These are phyloP conservation scores for Rhinopomastus cyanomelas DNA, from an alignment of 2,113 vertebrate species.

Conservation along the genomic window DNA sequence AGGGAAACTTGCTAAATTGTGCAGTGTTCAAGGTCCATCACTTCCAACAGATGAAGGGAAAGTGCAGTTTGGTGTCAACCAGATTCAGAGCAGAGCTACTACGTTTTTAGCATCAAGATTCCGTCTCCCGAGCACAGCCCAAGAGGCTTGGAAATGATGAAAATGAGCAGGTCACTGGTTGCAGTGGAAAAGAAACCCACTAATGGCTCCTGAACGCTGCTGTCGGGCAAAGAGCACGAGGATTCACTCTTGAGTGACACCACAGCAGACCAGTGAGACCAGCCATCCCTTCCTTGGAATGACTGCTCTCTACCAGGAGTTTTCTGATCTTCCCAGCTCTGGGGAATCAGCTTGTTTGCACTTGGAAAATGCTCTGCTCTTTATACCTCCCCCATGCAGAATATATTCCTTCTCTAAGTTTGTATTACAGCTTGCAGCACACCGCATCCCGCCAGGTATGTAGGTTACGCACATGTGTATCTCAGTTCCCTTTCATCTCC, in stretches of 20 bases:
- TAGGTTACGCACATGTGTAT: background rate
- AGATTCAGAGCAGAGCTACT: fast-evolving
- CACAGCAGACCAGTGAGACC: background rate
- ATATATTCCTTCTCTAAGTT: background rate
- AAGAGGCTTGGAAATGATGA: background rate
- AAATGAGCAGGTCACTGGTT: background rate
- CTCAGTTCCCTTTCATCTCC: slow-evolving; percentile 27
- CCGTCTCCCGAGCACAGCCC: background rate
- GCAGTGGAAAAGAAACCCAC: background rate
- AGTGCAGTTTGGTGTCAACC: background rate
- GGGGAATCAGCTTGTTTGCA: background rate
- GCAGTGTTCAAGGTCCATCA: background rate
- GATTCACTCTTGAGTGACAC: background rate
- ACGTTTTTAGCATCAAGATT: background rate
- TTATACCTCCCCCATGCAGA: background rate
- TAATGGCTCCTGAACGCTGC: background rate
- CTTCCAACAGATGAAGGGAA: background rate
- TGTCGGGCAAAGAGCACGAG: background rate
- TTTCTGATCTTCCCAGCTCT: background rate
- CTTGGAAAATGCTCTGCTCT: slow-evolving; percentile 22
- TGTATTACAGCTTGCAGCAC: background rate
- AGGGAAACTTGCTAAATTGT: background rate
- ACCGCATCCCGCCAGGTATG: background rate
- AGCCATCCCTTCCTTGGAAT: fast-evolving
- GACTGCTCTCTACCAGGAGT: fast-evolving